These are phyloP conservation scores for Acestrorhynchus altus DNA, from an alignment of 2,797 vertebrate species.

Conservation along the genomic window DNA sequence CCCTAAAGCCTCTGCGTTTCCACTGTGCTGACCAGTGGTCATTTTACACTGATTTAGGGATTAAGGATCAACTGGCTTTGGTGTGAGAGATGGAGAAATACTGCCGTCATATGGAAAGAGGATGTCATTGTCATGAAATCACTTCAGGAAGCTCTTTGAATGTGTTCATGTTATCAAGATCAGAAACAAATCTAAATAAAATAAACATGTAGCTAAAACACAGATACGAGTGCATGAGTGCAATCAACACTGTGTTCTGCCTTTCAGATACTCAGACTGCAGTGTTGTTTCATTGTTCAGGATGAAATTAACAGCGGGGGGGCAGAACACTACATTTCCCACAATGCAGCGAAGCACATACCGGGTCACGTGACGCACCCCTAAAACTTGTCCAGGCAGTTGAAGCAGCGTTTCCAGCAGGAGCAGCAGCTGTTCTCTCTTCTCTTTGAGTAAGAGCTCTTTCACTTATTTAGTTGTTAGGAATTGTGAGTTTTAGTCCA, in stretches of 20 bases:
- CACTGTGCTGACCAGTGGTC: too few species aligned
- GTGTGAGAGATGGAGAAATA: background rate
- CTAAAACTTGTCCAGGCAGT: background rate
- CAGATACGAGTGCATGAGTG: background rate
- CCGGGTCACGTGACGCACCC: constrained; percentile 7
- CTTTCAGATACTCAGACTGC: too few species aligned
- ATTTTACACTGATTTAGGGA: background rate
- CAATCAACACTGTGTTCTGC: too few species aligned
- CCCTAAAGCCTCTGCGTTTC: too few species aligned
- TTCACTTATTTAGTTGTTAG: background rate
- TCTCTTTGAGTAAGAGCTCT: background rate
- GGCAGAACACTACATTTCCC: constrained; percentile 28
- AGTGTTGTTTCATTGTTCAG: background rate
- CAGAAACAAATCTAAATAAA: too few species aligned
- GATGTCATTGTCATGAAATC: background rate
- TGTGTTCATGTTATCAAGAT: too few species aligned
- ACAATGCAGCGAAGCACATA: background rate
- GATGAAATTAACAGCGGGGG: background rate
- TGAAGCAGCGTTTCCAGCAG: background rate
- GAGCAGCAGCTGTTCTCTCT: background rate
- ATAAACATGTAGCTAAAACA: too few species aligned
- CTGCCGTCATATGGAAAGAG: constrained; percentile 1
- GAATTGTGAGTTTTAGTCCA: background rate
- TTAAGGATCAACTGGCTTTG: too few species aligned
- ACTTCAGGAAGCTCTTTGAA: background rate